Conservation (phyloP, 2,113 vertebrate species). For the Ahaetulla prasina region DNA sequence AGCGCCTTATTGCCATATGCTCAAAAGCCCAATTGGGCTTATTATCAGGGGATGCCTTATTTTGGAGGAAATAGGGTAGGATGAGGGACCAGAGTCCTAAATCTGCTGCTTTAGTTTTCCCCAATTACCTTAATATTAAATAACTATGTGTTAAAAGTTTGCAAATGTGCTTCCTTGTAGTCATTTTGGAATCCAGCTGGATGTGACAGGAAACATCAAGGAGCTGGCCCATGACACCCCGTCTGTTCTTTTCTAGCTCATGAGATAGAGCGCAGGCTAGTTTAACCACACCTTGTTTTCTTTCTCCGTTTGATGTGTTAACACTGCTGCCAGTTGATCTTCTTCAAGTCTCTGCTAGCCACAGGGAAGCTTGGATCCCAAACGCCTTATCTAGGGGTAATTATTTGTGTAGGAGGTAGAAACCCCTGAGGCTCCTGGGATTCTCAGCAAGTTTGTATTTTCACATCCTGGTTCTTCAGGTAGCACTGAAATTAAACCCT, state of each 20-base stretch:
- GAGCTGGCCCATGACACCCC: constrained; percentile 9
- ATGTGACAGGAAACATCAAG: neutral
- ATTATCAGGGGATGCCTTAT: too few species aligned
- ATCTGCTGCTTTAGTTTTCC: neutral
- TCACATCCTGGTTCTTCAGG: constrained; percentile 39
- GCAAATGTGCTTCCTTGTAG: neutral
- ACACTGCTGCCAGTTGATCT: constrained; percentile 28
- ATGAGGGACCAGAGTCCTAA: neutral
- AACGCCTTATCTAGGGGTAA: constrained; percentile 50
- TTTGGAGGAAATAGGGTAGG: too few species aligned
- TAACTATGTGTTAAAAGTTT: neutral
- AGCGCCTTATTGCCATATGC: too few species aligned
- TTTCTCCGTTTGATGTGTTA: constrained; percentile 28
- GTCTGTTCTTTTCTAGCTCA: fast-evolving
- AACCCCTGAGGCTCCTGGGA: constrained; percentile 40
- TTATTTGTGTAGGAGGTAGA: constrained; percentile 56
- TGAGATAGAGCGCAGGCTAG: constrained; percentile 3
- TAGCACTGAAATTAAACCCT: constrained; percentile 43
- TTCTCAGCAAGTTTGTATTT: constrained; percentile 57
- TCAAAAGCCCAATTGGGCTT: too few species aligned
- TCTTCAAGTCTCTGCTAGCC: constrained; percentile 57
- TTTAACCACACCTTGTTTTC: constrained; percentile 30
- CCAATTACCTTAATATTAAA: neutral
- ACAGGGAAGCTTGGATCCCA: constrained; percentile 53
- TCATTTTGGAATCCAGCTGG: neutral